A percentile compares a stretch with the other conserved stretches of the same genome.
These are phyloP conservation scores for Mythimna loreyi DNA, from an alignment of 2,888 invertebrate species.

Conservation along the genomic window DNA sequence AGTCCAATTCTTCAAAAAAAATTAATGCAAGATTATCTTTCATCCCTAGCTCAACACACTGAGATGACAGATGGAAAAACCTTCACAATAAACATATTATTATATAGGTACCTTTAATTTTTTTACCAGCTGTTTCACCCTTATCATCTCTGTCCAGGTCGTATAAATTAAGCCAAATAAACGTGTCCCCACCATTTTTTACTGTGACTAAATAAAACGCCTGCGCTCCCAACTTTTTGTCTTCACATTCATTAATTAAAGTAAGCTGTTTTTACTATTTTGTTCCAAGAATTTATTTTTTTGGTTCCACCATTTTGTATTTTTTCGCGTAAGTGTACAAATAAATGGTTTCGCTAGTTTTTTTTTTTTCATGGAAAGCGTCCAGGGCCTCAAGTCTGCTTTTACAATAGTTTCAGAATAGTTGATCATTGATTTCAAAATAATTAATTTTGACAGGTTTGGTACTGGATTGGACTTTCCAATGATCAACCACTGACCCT, in stretches of 20 bases:
- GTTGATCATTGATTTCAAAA: too few relatives aligned
- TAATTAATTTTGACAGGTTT: too few relatives aligned
- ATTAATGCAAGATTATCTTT: background rate
- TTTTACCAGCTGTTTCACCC: slow-evolving; percentile 12
- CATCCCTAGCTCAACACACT: background rate
- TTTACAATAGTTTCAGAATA: too few relatives aligned
- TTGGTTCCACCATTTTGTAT: slow-evolving; percentile 16
- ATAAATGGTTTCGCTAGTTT: slow-evolving; percentile 20
- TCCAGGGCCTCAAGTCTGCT: too few relatives aligned
- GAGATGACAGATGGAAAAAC: slow-evolving; percentile 9
- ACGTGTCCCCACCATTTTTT: slow-evolving; percentile 15
- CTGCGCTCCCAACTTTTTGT: slow-evolving; percentile 23
- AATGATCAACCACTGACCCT: too few relatives aligned
- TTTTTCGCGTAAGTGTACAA: background rate
- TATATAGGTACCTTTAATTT: slow-evolving; percentile 9
- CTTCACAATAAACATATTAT: slow-evolving; percentile 6
- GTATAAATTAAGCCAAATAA: slow-evolving; percentile 49
- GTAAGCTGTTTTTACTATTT: slow-evolving; percentile 30
- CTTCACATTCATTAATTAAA: slow-evolving; percentile 40
- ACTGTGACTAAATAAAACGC: slow-evolving; percentile 24
- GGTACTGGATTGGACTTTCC: too few relatives aligned
- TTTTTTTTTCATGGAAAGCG: slow-evolving; percentile 6
- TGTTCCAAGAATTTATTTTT: background rate
- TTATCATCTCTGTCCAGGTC: slow-evolving; percentile 28
- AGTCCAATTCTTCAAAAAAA: background rate